Evolutionary conservation across 1,140 invertebrate genomes (phyloP).

Genomic region (Ladona fulva): DNA sequence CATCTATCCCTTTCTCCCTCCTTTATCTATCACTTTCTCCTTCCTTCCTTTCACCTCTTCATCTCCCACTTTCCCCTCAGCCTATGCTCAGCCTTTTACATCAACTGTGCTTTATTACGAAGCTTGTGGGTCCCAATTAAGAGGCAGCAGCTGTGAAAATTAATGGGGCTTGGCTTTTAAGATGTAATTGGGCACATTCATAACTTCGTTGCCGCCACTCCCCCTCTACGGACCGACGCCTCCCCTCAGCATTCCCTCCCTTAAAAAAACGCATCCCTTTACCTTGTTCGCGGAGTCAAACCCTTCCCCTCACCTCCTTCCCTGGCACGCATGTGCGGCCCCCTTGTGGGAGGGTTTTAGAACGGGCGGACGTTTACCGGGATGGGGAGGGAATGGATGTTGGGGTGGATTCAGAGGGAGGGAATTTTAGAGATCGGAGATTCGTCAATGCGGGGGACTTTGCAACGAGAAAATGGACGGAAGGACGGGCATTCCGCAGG

Average conservation of each 20-base stretch:
- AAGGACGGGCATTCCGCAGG: too few species aligned
- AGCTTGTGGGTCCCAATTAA: constrained; percentile 49
- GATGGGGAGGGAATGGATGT: too few species aligned
- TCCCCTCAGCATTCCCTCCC: not conserved
- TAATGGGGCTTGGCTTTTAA: constrained; percentile 56
- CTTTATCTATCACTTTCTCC: constrained; percentile 25
- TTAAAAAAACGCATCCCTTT: not conserved
- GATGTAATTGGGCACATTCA: constrained; percentile 56
- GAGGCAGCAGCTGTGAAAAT: constrained; percentile 56
- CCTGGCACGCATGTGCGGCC: too few species aligned
- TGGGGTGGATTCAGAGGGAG: too few species aligned
- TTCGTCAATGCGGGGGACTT: too few species aligned
- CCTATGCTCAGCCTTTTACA: constrained; percentile 25
- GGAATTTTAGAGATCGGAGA: too few species aligned
- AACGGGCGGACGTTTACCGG: too few species aligned
- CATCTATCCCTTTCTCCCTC: too few species aligned
- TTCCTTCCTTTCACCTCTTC: constrained; percentile 23
- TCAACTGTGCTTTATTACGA: constrained; percentile 45
- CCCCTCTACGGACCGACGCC: not conserved
- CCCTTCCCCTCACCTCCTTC: too few species aligned
- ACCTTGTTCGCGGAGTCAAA: too few species aligned
- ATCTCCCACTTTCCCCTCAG: constrained; percentile 19
- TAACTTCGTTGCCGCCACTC: constrained; percentile 33
- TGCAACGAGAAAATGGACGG: too few species aligned
- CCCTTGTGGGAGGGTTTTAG: too few species aligned